Evolutionary conservation across 1,140 invertebrate species (phyloP).

Genomic region (Acromyrmex heyeri): DNA sequence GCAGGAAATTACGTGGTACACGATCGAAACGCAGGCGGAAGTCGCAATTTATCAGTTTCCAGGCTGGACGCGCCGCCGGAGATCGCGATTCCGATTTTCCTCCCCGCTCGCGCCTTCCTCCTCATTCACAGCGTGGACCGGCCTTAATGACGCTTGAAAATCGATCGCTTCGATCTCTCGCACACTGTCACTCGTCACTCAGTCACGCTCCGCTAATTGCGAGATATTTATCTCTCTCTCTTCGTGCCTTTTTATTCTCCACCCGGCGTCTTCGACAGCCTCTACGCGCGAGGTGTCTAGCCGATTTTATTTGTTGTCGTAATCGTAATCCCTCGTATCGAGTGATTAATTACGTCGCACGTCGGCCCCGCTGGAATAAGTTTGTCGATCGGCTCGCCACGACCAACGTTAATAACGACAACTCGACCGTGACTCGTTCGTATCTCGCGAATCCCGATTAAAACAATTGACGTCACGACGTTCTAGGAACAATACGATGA

Average conservation of each 20-base stretch:
- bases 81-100: slow-evolving; percentile 71
- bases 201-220: slow-evolving; percentile 60
- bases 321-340: slow-evolving; percentile 57
- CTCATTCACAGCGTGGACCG: slow-evolving; percentile 40
- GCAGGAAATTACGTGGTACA: slow-evolving; percentile 83
- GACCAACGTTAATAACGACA: slow-evolving; percentile 28
- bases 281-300: slow-evolving; percentile 1
- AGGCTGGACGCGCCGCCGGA: slow-evolving; percentile 71
- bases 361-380: slow-evolving; percentile 25
- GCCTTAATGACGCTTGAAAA: slow-evolving; percentile 66
- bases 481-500: slow-evolving; percentile 16
- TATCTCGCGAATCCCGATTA: slow-evolving; percentile 2
- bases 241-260: slow-evolving; percentile 15
- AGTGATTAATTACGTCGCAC: slow-evolving; percentile 57
- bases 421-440: slow-evolving; percentile 38
- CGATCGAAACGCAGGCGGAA: slow-evolving; percentile 83
- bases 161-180: slow-evolving; percentile 65
- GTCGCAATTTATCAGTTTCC: slow-evolving; percentile 85
- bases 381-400: slow-evolving; percentile 40
- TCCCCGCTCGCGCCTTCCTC: slow-evolving; percentile 32
- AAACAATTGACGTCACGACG: slow-evolving; percentile 31
- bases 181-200: slow-evolving; percentile 54
- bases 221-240: slow-evolving; percentile 62
- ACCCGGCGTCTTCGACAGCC: slow-evolving; percentile 29
- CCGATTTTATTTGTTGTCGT: slow-evolving; percentile 12